Evolutionary conservation across 2,888 invertebrate genomes (phyloP).

Genomic region (Junonia oenone): DNA sequence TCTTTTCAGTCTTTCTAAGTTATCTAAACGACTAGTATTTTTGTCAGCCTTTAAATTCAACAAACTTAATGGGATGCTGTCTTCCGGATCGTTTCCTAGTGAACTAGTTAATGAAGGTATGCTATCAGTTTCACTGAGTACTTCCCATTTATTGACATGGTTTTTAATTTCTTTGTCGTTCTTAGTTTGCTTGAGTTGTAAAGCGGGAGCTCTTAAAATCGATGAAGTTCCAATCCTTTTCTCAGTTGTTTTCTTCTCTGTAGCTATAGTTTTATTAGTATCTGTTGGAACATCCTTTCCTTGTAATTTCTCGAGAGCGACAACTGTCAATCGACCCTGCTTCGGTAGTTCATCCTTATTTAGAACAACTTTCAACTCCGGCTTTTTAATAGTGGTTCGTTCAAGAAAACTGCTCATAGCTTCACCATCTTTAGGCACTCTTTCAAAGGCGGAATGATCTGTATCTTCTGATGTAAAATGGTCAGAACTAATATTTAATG

Average conservation of each 20-base stretch:
- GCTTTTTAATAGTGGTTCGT: conserved; percentile 71
- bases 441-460: conserved; percentile 79
- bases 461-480: conserved; percentile 63
- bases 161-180: conserved; percentile 61
- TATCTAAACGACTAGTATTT: conserved; percentile 52
- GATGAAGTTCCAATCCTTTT: conserved; percentile 56
- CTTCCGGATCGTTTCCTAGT: conserved; percentile 77
- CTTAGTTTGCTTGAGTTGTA: conserved; percentile 64
- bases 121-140: conserved; percentile 80
- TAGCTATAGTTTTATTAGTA: conserved; percentile 41
- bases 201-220: conserved; percentile 64
- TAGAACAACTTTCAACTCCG: conserved; percentile 69
- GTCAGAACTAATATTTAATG: conserved; percentile 48
- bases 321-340: conserved; percentile 79
- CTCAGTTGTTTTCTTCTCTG: conserved; percentile 38
- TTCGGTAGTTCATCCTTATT: conserved; percentile 74
- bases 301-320: conserved; percentile 81
- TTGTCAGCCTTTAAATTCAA: conserved; percentile 63
- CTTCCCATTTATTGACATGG: conserved; percentile 77
- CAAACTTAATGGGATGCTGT: conserved; percentile 76
- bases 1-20: conserved; percentile 70
- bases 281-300: conserved; percentile 57
- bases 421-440: conserved; percentile 85
- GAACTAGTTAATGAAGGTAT: conserved; percentile 73
- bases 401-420: conserved; percentile 83